phyloP scores from a whole-genome alignment of 2,888 invertebrate species.

The Tenodera sinensis region DNA sequence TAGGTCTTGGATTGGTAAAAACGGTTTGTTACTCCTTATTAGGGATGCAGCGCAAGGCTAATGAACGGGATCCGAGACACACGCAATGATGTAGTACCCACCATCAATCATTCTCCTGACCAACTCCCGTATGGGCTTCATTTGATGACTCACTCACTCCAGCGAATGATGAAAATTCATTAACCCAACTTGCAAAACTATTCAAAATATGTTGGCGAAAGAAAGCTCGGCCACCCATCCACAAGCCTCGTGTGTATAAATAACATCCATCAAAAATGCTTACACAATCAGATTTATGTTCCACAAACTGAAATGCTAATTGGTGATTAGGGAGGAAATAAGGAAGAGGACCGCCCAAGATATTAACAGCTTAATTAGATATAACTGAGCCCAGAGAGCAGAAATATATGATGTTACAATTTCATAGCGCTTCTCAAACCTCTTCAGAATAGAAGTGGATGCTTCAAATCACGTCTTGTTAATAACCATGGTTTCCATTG shows the following conservation, averaged over 20 bases:
- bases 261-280: background rate
- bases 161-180: conserved; percentile 2
- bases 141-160: background rate
- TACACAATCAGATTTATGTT: background rate
- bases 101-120: conserved; percentile 1
- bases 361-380: background rate
- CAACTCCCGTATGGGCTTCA: background rate
- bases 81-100: background rate
- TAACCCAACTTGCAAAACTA: background rate
- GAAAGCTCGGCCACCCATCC: background rate
- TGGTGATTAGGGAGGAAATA: background rate
- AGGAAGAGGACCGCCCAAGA: background rate
- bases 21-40: background rate
- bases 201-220: background rate
- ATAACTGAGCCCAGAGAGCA: too few species aligned
- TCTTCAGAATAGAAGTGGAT: too few species aligned
- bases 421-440: too few species aligned
- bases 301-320: background rate
- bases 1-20: background rate
- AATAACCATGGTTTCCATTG: too few species aligned
- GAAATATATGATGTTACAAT: too few species aligned
- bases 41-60: background rate
- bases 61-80: background rate
- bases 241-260: background rate
- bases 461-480: too few species aligned